A percentile compares a stretch with the other conserved stretches of the same genome.
Conservation (phyloP, 2,888 invertebrate genomes). For the Agriopis marginaria region DNA sequence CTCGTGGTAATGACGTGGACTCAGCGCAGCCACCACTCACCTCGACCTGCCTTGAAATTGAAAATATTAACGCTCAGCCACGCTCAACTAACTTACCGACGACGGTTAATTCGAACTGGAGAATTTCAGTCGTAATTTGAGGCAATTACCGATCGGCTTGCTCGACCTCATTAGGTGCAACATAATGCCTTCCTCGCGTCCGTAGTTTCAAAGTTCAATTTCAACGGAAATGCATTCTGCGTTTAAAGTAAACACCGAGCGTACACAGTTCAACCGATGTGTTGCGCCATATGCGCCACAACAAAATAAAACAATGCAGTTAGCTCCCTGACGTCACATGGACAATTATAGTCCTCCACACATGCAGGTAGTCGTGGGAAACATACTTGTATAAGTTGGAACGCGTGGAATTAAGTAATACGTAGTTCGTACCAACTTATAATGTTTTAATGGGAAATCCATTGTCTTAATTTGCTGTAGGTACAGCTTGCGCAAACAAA, state of each 20-base stretch:
- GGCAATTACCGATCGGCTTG: slow-evolving; percentile 31
- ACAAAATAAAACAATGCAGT: slow-evolving; percentile 64
- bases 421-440: slow-evolving; percentile 6
- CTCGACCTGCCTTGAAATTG: slow-evolving; percentile 54
- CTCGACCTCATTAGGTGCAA: slow-evolving; percentile 31
- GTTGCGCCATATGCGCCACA: slow-evolving; percentile 60
- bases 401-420: slow-evolving; percentile 35
- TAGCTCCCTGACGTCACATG: slow-evolving; percentile 59
- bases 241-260: slow-evolving; percentile 45
- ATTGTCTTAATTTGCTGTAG: slow-evolving; percentile 37
- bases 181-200: slow-evolving; percentile 28
- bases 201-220: slow-evolving; percentile 34
- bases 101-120: slow-evolving; percentile 52
- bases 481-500: slow-evolving; percentile 19
- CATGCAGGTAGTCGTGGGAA: slow-evolving; percentile 73
- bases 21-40: slow-evolving; percentile 57
- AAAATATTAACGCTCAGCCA: slow-evolving; percentile 61
- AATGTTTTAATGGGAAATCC: slow-evolving; percentile 30
- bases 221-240: slow-evolving; percentile 42
- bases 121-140: slow-evolving; percentile 38
- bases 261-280: slow-evolving; percentile 32
- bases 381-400: slow-evolving; percentile 41
- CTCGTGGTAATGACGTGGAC: slow-evolving; percentile 59
- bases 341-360: slow-evolving; percentile 60
- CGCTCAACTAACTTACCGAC: slow-evolving; percentile 64